Evolutionary conservation across 2,113 vertebrate genomes (phyloP), one percentile per base, ranked within the genome.

Genomic region (Turnix velox): DNA sequence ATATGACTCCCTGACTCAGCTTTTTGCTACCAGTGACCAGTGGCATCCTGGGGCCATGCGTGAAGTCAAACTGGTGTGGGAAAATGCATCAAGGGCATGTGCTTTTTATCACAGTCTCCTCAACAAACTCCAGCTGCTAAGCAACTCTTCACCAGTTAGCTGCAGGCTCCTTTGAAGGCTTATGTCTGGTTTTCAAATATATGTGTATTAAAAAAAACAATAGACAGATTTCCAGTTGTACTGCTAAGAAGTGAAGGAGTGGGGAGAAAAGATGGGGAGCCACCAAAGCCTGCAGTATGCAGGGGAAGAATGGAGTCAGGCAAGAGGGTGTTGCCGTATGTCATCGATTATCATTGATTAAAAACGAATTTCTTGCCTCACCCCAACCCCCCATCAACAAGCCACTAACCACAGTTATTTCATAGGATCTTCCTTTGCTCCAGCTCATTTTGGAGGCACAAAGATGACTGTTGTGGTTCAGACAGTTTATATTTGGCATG

Each of bases 331-430:
- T 91, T 84, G 74, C 84, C 84, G 80, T 97, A 96, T 99, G 98
- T 97, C 96, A 98, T 95, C 33, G 76, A 98, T 98, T 98, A 98
- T 97, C 96, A 96, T 95, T 98, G 98, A 98, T 98, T 98, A 98
- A 98, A 99, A 98, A 95, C 59, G 31, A 98, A 85, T 97, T 96
- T 97, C 96, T 98, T 95, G 96, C 88, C 87, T 96, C 81, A 31
- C 27, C 93, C 96, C 87, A 89, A 59, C 87, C 85, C 93, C 86
- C 91, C 63, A 91, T 83, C 94, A 94, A 96, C 90, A 97, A 98
- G 96, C 97, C 97, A 92, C 97, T 95, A 96, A 98, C 98, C 98
- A 97, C 98, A 98, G 96, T 77, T 97, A 97, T 98, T 98, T 98
- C 86, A 90, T 51, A 95, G 96, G 96, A 94, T 96, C 97, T 97